Evolutionary conservation across 1,140 invertebrate genomes (phyloP), one percentile per base, ranked within the genome.

Genomic region (Drosophila punjabiensis): DNA sequence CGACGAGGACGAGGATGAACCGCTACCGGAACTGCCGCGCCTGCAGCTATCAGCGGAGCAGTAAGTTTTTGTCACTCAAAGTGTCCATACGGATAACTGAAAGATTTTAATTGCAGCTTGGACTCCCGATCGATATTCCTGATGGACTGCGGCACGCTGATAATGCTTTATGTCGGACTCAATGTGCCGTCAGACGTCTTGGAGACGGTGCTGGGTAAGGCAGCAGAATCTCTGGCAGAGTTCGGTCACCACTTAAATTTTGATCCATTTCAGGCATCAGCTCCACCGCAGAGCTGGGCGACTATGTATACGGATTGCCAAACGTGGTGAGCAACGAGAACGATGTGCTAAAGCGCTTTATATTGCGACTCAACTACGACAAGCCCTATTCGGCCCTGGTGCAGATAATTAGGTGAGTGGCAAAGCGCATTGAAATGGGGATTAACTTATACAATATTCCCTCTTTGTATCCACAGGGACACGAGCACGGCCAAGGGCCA

Each of bases 71-170:
- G 16, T 3, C 8, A 13, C 0, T 4, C 14, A 6, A 20, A 4
- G 6, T n/a, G 13, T 10, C 4, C 4, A 5, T 28, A 16, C 5
- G 6, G 9, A 10, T 48, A 61, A 28, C 4, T 13, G 0, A 48
- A 52, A 53, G 10, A 32, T 50, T 58, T 61, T 43, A 28, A 47
- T 67, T 75, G 69, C 79, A 95, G 94, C 89, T 92, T 99, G 61
- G 97, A 98, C 91, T 95, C 96, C 9, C 96, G 96, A 79, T 99
- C 98, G 13, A 97, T 97, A 18, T 99, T 99, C 92, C 93, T 99
- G 3, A 94, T 99, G 93, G 99, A 99, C 93, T 95, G 96, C 55
- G 97, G 97, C 7, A 95, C 97, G 53, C 94, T 95, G 56, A 97
- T 99, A 93, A 96, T 97, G 56, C 93, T 99, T 18, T 98, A 98